phyloP scores from a whole-genome alignment of 1,140 invertebrate species.

The Alviniconcha marisindica region DNA sequence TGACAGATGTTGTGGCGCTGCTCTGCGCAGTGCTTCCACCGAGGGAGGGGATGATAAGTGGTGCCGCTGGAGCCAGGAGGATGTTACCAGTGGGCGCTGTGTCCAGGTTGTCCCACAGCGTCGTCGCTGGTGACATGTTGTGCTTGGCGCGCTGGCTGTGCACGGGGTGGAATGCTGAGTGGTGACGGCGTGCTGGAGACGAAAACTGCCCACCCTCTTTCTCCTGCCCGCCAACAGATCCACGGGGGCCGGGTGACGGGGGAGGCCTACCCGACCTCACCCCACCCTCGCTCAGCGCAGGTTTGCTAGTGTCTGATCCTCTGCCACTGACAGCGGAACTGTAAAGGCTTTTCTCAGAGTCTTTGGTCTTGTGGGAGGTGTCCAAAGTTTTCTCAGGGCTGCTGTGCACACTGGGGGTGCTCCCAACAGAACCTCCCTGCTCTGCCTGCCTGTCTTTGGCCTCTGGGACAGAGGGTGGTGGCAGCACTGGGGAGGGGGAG shows the following conservation, averaged over 20 bases:
- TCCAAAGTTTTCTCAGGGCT: background rate
- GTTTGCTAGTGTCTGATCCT: no score
- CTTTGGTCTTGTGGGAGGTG: background rate
- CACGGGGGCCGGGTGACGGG: constrained; percentile 12
- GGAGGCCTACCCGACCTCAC: background rate
- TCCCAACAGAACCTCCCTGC: background rate
- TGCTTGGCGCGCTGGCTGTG: constrained; percentile 58
- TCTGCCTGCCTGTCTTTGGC: background rate
- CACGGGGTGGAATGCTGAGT: constrained; percentile 66
- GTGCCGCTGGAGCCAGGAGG: constrained; percentile 65
- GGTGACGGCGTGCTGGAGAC: constrained; percentile 36
- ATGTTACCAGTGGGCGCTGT: constrained; percentile 59
- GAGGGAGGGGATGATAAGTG: constrained; percentile 45
- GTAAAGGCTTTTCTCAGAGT: constrained; percentile 1
- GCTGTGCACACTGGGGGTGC: background rate
- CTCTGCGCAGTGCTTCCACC: constrained; percentile 54
- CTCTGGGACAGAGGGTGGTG: background rate
- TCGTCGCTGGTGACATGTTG: constrained; percentile 72
- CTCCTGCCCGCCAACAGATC: constrained; percentile 12
- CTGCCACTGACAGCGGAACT: background rate
- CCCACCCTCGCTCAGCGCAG: background rate
- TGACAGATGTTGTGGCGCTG: constrained; percentile 31
- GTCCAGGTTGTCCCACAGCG: constrained; percentile 71
- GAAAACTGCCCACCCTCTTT: constrained; percentile 3
- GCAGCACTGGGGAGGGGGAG: background rate